Base-by-base conservation (phyloP, 92 coral and sea anemone species). In the Parazoanthus atlanticus region DNA sequence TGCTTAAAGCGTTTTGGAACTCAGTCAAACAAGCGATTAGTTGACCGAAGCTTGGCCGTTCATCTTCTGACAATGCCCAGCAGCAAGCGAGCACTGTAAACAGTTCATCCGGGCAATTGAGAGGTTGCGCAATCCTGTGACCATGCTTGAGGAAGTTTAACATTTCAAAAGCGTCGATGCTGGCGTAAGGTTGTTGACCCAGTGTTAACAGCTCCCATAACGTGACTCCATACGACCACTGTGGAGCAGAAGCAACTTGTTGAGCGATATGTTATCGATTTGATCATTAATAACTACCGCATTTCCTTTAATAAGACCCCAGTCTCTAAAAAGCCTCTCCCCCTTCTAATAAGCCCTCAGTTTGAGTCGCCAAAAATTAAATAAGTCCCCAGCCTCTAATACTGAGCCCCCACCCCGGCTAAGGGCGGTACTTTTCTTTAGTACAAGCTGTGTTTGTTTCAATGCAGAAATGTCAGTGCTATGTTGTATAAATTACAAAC, bases 91-190 rank as follows among this genome's bases (percentile, higher is more conserved):
- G 96, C 85, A 97, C 95, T 13, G 96, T 97, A 67, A 97, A 97
- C 30, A 97, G 94, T 90, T 97, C 99, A 86, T 97, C 99, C 7
- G 99, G 99, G 74, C 99, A 97, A 83, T 96, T 96, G 77, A 96
- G 80, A 12, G 99, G 99, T 89, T 97, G 99, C 19, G 98, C 98
- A 23, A 97, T 91, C 36, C 99, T 88, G 88, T 97, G 99, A 16
- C 99, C 99, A 77, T 97, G 95, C 82, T 97, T 97, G 38, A 97
- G 94, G 87, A 95, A 95, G 90, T 90, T 93, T 65, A 93, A 93
- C 99, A 97, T 97, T 89, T 97, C 99, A 89, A 97, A 97, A 31
- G 99, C 98, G 88, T 97, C 99, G 80, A 97, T 97, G 82, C 94
- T 97, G 54, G 94, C 97, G 58, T 97, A 97, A 12, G 99, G 99